A percentile compares a stretch with the other conserved stretches of the same genome.
These are phyloP conservation scores for Clitarchus hookeri DNA, from an alignment of 2,888 invertebrate species.

Conservation along the genomic window DNA sequence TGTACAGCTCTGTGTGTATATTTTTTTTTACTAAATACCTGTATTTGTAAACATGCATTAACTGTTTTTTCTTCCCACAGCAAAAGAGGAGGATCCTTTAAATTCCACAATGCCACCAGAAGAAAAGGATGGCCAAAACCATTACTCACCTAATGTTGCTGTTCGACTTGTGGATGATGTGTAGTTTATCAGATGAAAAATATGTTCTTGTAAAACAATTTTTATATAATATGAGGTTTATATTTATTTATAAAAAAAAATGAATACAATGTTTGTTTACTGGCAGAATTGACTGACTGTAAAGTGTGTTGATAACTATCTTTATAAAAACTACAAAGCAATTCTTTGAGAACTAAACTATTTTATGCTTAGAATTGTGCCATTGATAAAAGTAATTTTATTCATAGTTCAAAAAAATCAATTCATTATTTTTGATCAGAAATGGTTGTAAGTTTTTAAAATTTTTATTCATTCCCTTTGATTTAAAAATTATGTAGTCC, in stretches of 20 bases:
- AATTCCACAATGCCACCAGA: conserved; percentile 43
- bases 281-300: not conserved
- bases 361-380: no score
- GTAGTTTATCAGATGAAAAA: conserved; percentile 23
- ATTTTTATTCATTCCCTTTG: no score
- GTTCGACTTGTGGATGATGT: conserved; percentile 42
- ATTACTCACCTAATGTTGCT: conserved; percentile 40
- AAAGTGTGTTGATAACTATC: not conserved
- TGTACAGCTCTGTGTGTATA: no score
- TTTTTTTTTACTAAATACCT: no score
- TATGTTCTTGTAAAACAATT: not conserved
- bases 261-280: conserved; percentile 10
- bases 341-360: no score
- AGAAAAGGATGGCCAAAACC: conserved; percentile 34
- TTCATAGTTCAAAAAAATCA: no score
- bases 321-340: not conserved
- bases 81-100: conserved; percentile 49
- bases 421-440: no score
- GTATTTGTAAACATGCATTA: not conserved
- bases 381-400: no score
- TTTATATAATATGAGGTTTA: not conserved
- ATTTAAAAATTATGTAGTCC: no score
- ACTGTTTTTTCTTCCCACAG: conserved; percentile 39
- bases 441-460: no score
- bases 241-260: conserved; percentile 12